Evolutionary conservation across 2,797 vertebrate species (phyloP), one percentile per base, ranked within the genome.

Genomic region (Hippoglossus hippoglossus): DNA sequence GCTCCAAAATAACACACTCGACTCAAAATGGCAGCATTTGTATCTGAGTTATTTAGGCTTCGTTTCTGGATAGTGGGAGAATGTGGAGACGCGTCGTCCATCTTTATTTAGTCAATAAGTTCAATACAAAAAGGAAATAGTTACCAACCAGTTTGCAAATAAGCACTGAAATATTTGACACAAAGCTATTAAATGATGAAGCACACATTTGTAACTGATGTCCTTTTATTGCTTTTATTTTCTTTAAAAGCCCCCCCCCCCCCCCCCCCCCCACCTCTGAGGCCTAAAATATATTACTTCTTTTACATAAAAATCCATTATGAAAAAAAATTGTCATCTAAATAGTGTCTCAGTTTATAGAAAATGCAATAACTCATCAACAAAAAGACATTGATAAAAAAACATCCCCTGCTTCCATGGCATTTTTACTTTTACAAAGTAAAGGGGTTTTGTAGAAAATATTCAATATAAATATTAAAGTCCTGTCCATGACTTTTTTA

Each of bases 271-370:
- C 53, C 64, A 79, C 39, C n/a, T 55, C 75, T 49, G 78, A 85
- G 67, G 71, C 63, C 50, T 85, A 84, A 92, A 93, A 94, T 94
- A 94, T 93, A 94, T 94, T 94, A 93, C 63, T 89, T 90, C 62
- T 87, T 79, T 89, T 79, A 86, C 87, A 89, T 85, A 89, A 81
- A 91, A 86, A 82, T 84, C 61, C 62, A 78, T 80, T 87, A 74
- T 90, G 71, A 93, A 91, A 91, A 87, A 85, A 24, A 24, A 67
- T 61, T 77, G 71, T 66, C 15, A 77, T 67, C 39, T 76, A 78
- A 80, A 87, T 83, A 79, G 22, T 65, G 73, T 73, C 62, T 78
- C 49, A 41, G 52, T 76, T 71, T 71, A 81, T 82, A 91, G 90
- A 87, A 89, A 91, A 91, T 66, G 81, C 62, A 72, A 64, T 74